Base-by-base conservation (phyloP, 1,140 invertebrate genomes). In the Campoletis sonorensis region DNA sequence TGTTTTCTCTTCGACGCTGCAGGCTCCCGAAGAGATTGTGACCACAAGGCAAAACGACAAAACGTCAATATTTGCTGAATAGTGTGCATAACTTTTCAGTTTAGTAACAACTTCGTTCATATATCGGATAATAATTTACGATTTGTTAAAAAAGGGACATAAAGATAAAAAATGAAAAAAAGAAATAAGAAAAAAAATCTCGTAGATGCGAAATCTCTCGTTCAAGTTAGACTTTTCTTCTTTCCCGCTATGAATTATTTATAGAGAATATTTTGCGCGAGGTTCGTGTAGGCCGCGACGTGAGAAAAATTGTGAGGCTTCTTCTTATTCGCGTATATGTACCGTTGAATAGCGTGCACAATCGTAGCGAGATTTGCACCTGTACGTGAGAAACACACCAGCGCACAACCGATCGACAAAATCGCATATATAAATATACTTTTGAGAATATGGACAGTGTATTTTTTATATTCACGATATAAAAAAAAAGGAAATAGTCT, bases 231-330 rank as follows among this genome's bases (percentile, higher is more conserved):
- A 58, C 78, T 81, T 45, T 45, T 45, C 37, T 49, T 68, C 37
- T 49, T 68, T 58, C 23, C 78, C 40, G 45, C 3, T 70, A 79
- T 82, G 79, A 80, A 82, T 82, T 82, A 80, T 80, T 80, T 82
- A 80, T 80, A 77, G 79, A 77, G 71, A 82, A 80, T 82, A 80
- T 80, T 77, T 72, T 26, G 61, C 61, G 61, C 61, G 71, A 76
- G 77, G 71, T 73, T 82, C 72, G 81, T 80, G 75, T 4, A 26
- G 68, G 71, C 64, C 51, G 64, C 67, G 71, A 82, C 81, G 81
- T 82, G 81, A 82, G 78, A 79, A 82, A 82, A 82, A 82, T 82
- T 72, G 78, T 71, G 68, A 82, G 37, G 75, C 71, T 58, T 64
- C 54, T 73, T 45, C 76, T n/a, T n/a, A n/a, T 61, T 80, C 71